A percentile compares a stretch with the other conserved stretches of the same genome.
Conservation (phyloP, 2,888 invertebrate genomes). For the Petrolisthes cinctipes region DNA sequence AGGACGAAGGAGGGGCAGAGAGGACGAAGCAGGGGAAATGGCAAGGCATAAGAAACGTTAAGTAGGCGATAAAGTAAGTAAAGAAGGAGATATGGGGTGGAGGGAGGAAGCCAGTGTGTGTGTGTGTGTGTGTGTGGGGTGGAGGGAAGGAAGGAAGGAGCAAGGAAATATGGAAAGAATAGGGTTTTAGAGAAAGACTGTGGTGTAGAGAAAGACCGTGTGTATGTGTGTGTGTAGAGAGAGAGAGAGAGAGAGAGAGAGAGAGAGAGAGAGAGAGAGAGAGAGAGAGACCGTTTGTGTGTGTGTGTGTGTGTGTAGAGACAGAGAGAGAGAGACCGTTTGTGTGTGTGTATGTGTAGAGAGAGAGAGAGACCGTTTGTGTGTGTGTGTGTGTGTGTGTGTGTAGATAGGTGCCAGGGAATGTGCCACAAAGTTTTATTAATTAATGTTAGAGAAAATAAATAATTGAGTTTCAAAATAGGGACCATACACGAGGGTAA, state of each 20-base stretch:
- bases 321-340: too few relatives aligned
- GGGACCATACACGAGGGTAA: too few relatives aligned
- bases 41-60: conserved; percentile 5
- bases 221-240: too few relatives aligned
- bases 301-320: too few relatives aligned
- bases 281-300: not conserved
- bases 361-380: too few relatives aligned
- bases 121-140: not conserved
- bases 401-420: too few relatives aligned
- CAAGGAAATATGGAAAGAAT: not conserved
- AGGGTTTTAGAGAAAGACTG: not conserved
- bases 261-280: not conserved
- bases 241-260: conserved; percentile 3
- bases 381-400: too few relatives aligned
- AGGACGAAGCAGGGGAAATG: conserved; percentile 18
- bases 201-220: not conserved
- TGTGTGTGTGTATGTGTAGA: too few relatives aligned
- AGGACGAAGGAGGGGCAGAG: conserved; percentile 3
- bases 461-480: too few relatives aligned
- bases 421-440: too few relatives aligned
- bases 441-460: too few relatives aligned
- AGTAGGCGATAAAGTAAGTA: conserved; percentile 8
- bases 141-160: not conserved
- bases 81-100: conserved; percentile 11
- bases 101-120: not conserved